Conservation (phyloP, 1,140 invertebrate genomes). For the Eriocheir sinensis region DNA sequence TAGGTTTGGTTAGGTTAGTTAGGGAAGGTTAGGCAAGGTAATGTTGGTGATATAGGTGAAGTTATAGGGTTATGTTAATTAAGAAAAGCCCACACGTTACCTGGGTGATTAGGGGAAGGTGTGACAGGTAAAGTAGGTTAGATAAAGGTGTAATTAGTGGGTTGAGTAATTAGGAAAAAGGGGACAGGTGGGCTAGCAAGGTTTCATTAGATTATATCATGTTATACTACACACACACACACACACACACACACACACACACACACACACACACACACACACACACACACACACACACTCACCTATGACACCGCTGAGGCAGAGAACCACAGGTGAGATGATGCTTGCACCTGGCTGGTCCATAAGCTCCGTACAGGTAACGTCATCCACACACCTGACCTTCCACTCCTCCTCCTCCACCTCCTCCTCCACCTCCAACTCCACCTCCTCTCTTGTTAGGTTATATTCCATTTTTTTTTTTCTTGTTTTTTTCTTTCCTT, state of each 20-base stretch:
- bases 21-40: no score
- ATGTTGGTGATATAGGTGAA: no score
- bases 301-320: constrained; percentile 40
- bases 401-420: not conserved
- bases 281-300: not conserved
- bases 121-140: no score
- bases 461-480: not conserved
- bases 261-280: not conserved
- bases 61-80: no score
- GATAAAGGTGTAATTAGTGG: no score
- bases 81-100: no score
- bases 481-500: not conserved
- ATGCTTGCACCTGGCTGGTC: constrained; percentile 32
- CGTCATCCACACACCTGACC: not conserved
- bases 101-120: no score
- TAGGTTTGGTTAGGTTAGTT: no score
- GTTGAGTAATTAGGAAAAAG: no score
- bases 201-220: no score
- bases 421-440: not conserved
- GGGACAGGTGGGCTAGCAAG: no score
- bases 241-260: not conserved
- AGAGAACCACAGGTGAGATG: not conserved
- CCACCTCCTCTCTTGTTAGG: not conserved
- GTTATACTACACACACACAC: not conserved
- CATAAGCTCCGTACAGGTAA: not conserved